A percentile compares a stretch with the other conserved stretches of the same genome.
These are phyloP conservation scores for Orcinus orca DNA, from an alignment of 2,113 vertebrate genomes.

Conservation along the genomic window DNA sequence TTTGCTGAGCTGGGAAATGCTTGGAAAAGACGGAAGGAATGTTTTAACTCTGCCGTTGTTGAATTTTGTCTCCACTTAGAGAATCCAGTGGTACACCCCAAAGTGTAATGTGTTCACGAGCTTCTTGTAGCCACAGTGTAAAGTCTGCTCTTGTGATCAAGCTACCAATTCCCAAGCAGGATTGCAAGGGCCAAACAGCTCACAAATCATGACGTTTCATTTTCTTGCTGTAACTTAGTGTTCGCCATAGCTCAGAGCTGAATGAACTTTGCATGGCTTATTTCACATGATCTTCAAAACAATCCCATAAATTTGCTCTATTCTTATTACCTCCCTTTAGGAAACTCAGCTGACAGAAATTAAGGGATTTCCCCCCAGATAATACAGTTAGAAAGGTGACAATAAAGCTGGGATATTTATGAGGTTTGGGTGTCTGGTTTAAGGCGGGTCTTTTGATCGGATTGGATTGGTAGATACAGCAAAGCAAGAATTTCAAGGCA, in stretches of 20 bases:
- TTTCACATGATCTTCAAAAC: background rate
- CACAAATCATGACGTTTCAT: background rate
- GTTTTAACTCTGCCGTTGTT: background rate
- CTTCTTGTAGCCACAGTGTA: background rate
- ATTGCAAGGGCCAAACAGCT: background rate
- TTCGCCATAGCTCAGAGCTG: background rate
- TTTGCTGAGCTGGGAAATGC: slow-evolving; percentile 45
- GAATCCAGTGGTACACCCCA: background rate
- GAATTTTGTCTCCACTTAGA: slow-evolving; percentile 46
- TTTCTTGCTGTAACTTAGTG: background rate
- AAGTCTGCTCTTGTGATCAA: background rate
- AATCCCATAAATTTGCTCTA: background rate
- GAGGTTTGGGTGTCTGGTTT: background rate
- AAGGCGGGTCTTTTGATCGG: background rate
- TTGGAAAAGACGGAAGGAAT: background rate
- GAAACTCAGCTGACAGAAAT: background rate
- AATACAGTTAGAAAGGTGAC: background rate
- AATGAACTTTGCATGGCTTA: background rate
- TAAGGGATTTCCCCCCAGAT: background rate
- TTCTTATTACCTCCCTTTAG: background rate
- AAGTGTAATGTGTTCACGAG: background rate
- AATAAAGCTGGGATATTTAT: background rate
- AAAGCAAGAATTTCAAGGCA: background rate
- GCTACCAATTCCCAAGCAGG: background rate
- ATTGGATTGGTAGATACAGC: background rate